Evolutionary conservation across 2,113 vertebrate species (phyloP), one percentile per base, ranked within the genome.

Genomic region (Barnardius zonarius): DNA sequence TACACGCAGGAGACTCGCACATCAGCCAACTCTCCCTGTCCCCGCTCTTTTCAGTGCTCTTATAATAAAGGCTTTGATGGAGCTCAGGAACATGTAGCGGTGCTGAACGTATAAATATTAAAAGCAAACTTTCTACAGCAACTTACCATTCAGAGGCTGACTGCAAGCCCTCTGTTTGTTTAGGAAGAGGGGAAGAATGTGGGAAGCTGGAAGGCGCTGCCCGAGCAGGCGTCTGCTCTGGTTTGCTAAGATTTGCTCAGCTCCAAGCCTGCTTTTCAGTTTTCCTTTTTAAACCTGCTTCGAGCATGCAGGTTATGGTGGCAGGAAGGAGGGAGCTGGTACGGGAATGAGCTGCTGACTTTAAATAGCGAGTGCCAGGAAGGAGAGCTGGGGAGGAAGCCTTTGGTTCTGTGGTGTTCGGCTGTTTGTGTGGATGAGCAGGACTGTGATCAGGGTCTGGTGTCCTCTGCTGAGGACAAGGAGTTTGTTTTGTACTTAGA

Each of bases 81-180:
- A 93, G 89, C 93, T 96, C 93, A 72, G 86, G 46, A 93, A 86
- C 59, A 28, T 62, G 96, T 88, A 97, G 98, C 82, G 64, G 94
- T 83, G 93, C 92, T 87, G 92, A 97, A 96, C 5, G 4, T 95
- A 97, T 97, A 95, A 97, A 97, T 97, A 98, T 97, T 97, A 97
- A 98, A 97, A 97, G 97, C 95, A 94, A 95, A 96, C 95, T 97
- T 97, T 91, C 86, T 86, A 49, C 96, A 96, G 97, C 95, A 93
- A 73, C 91, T 97, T 96, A 69, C 96, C 86, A 89, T 93, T 94
- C 97, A 97, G 97, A 93, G 91, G 93, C 30, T 93, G 97, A 96
- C 91, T 81, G 94, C 91, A 95, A 97, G 96, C 97, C 94, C 91
- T 97, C 93, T 95, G 96, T 95, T 96, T 95, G 96, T 95, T 96